Percentiles rank a stretch among this genome's conserved stretches.
phyloP scores from a whole-genome alignment of 2,888 invertebrate genomes.

The Priocnemis perturbator region DNA sequence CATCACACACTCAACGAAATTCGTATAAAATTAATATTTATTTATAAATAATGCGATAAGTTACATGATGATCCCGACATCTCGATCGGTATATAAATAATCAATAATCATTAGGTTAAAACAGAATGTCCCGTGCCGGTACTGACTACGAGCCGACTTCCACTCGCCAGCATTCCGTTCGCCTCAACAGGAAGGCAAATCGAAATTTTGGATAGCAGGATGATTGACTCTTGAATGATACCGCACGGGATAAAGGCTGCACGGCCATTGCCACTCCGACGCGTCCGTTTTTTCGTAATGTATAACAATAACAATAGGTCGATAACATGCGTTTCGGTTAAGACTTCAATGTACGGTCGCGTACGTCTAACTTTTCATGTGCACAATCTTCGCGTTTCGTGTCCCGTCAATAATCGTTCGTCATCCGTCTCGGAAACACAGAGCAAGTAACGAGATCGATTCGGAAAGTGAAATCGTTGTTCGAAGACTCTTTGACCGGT shows the following conservation, averaged over 20 bases:
- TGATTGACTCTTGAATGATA: conserved; percentile 41
- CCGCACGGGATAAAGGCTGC: conserved; percentile 41
- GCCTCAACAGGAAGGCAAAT: neutral
- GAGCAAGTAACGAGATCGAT: too few species aligned
- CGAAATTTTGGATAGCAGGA: conserved; percentile 14
- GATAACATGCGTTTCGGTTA: neutral
- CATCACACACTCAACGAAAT: conserved; percentile 21
- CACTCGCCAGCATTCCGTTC: conserved; percentile 17
- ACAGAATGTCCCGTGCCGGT: conserved; percentile 51
- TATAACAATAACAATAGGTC: conserved; percentile 2
- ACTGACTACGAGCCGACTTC: conserved; percentile 49
- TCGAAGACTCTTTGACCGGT: too few species aligned
- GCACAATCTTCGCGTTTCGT: too few species aligned
- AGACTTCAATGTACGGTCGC: too few species aligned
- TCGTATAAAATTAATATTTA: conserved; percentile 62
- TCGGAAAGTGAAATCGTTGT: too few species aligned
- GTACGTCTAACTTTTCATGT: too few species aligned
- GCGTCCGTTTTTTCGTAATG: conserved; percentile 30
- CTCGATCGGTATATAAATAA: conserved; percentile 57
- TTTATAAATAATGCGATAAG: conserved; percentile 63
- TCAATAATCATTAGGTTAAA: conserved; percentile 59
- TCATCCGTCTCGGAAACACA: too few species aligned
- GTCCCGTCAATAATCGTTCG: too few species aligned
- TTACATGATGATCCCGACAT: conserved; percentile 52
- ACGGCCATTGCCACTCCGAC: conserved; percentile 38